phyloP scores from a whole-genome alignment of 2,888 invertebrate genomes.

The Amphipoea lucens region DNA sequence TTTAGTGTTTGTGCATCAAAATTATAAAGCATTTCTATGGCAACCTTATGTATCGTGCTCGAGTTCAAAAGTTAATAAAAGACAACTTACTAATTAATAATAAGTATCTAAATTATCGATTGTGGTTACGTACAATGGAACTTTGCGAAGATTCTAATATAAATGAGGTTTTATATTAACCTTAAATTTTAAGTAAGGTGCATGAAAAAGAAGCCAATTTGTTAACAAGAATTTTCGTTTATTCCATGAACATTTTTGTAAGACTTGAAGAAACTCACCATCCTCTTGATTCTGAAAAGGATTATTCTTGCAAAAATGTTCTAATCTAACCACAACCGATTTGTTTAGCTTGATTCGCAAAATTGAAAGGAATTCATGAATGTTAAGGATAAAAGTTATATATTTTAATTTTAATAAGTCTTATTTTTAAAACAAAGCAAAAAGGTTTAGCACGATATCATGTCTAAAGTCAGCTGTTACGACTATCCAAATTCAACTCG shows the following conservation, averaged over 20 bases:
- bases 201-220: conserved; percentile 39
- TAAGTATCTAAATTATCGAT: conserved; percentile 66
- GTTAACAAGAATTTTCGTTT: conserved; percentile 77
- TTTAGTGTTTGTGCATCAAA: conserved; percentile 27
- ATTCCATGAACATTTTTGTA: conserved; percentile 85
- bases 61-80: conserved; percentile 40
- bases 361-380: conserved; percentile 2
- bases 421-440: background rate
- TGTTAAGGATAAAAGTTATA: background rate
- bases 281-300: conserved; percentile 88
- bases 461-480: conserved; percentile 77
- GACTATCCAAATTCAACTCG: conserved; percentile 73
- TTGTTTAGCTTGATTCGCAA: conserved; percentile 30
- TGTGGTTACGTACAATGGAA: conserved; percentile 78
- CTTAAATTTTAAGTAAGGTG: conserved; percentile 29
- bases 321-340: conserved; percentile 78
- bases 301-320: conserved; percentile 86
- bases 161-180: conserved; percentile 35
- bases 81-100: conserved; percentile 52
- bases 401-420: background rate
- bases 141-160: conserved; percentile 78
- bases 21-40: conserved; percentile 70
- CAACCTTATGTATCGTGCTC: conserved; percentile 80
- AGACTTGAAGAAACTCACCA: conserved; percentile 86
- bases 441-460: conserved; percentile 66